These are phyloP conservation scores for Drosophila athabasca DNA, from an alignment of 1,140 invertebrate genomes.

Conservation along the genomic window DNA sequence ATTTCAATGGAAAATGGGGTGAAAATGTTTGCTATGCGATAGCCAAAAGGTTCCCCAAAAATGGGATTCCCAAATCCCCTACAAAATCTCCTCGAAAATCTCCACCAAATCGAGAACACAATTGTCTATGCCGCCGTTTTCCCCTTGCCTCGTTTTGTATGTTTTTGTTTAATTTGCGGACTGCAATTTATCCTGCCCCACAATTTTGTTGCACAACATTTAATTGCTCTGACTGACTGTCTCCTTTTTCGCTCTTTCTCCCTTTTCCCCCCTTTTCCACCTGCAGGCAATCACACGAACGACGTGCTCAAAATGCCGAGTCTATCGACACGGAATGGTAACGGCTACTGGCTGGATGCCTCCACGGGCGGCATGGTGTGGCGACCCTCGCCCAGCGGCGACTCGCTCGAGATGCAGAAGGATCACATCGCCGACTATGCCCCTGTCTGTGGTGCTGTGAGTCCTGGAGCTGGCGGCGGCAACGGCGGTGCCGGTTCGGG, in stretches of 20 bases:
- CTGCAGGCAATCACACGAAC: slow-evolving; percentile 80
- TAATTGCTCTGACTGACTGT: slow-evolving; percentile 70
- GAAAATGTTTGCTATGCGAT: neutral
- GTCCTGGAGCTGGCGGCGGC: slow-evolving; percentile 32
- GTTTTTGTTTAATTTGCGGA: slow-evolving; percentile 72
- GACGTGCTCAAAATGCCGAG: slow-evolving; percentile 84
- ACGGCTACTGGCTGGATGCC: slow-evolving; percentile 83
- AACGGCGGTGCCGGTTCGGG: slow-evolving; percentile 49
- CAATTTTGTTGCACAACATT: slow-evolving; percentile 78
- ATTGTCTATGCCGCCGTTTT: slow-evolving; percentile 24
- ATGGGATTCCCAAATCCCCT: no score
- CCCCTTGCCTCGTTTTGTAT: slow-evolving; percentile 35
- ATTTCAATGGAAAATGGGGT: neutral
- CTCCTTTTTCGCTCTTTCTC: slow-evolving; percentile 11
- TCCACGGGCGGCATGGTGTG: slow-evolving; percentile 83
- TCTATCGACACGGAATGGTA: slow-evolving; percentile 81
- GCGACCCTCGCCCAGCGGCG: slow-evolving; percentile 78
- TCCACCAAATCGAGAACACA: slow-evolving; percentile 30
- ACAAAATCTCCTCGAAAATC: neutral
- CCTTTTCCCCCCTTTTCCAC: slow-evolving; percentile 22
- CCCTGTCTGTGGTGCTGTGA: slow-evolving; percentile 73
- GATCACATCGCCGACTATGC: slow-evolving; percentile 83
- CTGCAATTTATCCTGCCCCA: slow-evolving; percentile 69
- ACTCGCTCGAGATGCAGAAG: slow-evolving; percentile 82
- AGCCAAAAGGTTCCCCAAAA: no score